phyloP scores from a whole-genome alignment of 2,888 invertebrate species.

The Notodonta ziczac region DNA sequence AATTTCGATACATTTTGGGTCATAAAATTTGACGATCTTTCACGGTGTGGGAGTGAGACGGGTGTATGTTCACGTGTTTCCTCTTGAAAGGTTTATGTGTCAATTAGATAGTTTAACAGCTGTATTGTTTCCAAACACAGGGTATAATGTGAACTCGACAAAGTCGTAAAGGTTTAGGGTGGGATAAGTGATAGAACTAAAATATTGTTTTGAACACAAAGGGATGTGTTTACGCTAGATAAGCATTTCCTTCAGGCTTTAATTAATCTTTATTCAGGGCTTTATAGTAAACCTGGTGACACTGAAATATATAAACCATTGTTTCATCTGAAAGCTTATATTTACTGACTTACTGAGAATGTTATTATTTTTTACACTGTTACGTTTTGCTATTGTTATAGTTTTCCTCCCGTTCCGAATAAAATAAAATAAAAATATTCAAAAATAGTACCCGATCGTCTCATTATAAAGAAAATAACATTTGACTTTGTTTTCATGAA shows the following conservation, averaged over 20 bases:
- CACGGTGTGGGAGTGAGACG: slow-evolving; percentile 39
- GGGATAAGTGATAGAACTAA: slow-evolving; percentile 16
- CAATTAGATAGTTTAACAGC: slow-evolving; percentile 37
- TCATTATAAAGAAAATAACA: slow-evolving; percentile 11
- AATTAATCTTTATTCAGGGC: too few species aligned
- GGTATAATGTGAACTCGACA: slow-evolving; percentile 19
- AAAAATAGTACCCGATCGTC: neutral
- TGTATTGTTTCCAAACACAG: slow-evolving; percentile 29
- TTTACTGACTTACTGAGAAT: too few species aligned
- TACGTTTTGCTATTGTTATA: too few species aligned
- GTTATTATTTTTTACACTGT: too few species aligned
- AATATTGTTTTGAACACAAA: slow-evolving; percentile 8
- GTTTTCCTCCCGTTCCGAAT: too few species aligned
- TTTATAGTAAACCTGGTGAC: too few species aligned
- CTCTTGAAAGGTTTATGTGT: slow-evolving; percentile 38
- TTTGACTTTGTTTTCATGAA: slow-evolving; percentile 18
- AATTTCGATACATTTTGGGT: neutral
- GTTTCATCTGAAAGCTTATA: too few species aligned
- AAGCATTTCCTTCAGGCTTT: neutral
- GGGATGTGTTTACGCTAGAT: neutral
- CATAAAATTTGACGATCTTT: slow-evolving; percentile 4
- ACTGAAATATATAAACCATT: too few species aligned
- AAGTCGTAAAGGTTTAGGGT: slow-evolving; percentile 19
- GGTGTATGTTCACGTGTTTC: slow-evolving; percentile 23
- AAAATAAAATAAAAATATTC: too few species aligned